Evolutionary conservation across 1,140 invertebrate species (phyloP).

Genomic region (Potamilus streckersoni): DNA sequence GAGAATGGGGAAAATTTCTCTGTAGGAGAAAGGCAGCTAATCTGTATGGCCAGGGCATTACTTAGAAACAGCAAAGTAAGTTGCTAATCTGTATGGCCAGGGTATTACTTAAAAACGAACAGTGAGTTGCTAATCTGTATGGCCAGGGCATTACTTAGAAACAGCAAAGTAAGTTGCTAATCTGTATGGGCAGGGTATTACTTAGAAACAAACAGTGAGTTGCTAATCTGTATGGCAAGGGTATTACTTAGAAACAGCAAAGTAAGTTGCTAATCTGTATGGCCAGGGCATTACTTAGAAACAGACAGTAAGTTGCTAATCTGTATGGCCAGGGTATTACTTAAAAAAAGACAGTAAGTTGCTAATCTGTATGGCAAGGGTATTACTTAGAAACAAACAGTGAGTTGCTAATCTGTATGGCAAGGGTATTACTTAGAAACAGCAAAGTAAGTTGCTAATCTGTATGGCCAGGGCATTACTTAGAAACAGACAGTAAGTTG

Average conservation of each 20-base stretch:
- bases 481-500: constrained; percentile 36
- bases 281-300: too few relatives aligned
- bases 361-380: too few relatives aligned
- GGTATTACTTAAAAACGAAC: constrained; percentile 19
- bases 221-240: too few relatives aligned
- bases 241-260: constrained; percentile 43
- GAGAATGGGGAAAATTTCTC: constrained; percentile 72
- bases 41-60: constrained; percentile 63
- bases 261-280: constrained; percentile 17
- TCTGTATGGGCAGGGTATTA: too few relatives aligned
- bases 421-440: constrained; percentile 59
- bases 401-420: constrained; percentile 54
- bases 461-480: too few relatives aligned
- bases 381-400: too few relatives aligned
- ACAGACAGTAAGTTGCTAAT: constrained; percentile 37
- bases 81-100: neutral
- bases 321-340: too few relatives aligned
- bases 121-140: constrained; percentile 20
- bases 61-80: constrained; percentile 57
- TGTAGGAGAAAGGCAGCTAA: constrained; percentile 62
- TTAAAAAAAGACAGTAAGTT: too few relatives aligned
- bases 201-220: too few relatives aligned
- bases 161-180: too few relatives aligned
- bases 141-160: too few relatives aligned
- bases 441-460: constrained; percentile 42